phyloP scores from a whole-genome alignment of 2,888 invertebrate species.

The Heteromurus nitidus region DNA sequence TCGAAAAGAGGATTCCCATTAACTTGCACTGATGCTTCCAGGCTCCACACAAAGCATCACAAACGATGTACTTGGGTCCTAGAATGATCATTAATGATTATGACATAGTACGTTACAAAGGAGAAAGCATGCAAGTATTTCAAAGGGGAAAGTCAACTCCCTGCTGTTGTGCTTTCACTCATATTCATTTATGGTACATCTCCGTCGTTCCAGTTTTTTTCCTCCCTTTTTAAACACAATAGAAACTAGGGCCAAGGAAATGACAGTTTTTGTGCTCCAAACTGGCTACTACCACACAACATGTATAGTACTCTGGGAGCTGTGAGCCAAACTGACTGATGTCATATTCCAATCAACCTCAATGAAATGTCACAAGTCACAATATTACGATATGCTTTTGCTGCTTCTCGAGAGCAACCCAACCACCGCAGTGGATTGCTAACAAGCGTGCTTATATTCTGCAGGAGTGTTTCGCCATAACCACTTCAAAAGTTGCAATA shows the following conservation, averaged over 20 bases:
- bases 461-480: background rate
- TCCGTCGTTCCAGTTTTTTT: too few relatives aligned
- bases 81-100: conserved; percentile 67
- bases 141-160: conserved; percentile 43
- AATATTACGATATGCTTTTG: too few relatives aligned
- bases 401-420: background rate
- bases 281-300: conserved; percentile 8
- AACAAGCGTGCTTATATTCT: background rate
- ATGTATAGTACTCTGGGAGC: background rate
- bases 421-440: background rate
- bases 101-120: conserved; percentile 62
- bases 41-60: conserved; percentile 73
- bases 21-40: conserved; percentile 74
- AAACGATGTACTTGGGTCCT: conserved; percentile 73
- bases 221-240: background rate
- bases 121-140: conserved; percentile 57
- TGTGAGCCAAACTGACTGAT: conserved; percentile 4
- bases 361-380: conserved; percentile 24
- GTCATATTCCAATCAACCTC: conserved; percentile 10
- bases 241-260: too few relatives aligned
- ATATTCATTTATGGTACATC: background rate
- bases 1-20: conserved; percentile 74
- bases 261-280: background rate
- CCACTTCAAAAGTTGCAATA: background rate
- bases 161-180: conserved; percentile 49